phyloP scores from a whole-genome alignment of 1,140 invertebrate genomes.

The Cepaea nemoralis region DNA sequence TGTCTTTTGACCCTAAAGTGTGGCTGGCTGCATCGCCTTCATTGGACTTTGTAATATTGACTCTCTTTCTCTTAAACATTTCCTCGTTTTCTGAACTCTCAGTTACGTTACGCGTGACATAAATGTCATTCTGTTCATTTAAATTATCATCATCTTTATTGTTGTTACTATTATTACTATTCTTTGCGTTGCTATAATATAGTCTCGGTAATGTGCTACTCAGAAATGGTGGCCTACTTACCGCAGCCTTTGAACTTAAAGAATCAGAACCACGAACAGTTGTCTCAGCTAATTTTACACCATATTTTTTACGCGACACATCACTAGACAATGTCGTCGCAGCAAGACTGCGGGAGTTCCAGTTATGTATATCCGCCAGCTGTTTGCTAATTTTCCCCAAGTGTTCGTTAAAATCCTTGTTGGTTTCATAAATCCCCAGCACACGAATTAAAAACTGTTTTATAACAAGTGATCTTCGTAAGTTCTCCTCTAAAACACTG shows the following conservation, averaged over 20 bases:
- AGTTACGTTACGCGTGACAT: not conserved
- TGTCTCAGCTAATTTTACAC: not conserved
- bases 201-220: not conserved
- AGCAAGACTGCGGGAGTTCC: too few relatives aligned
- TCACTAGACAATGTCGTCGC: not conserved
- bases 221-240: not conserved
- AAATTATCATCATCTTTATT: not conserved
- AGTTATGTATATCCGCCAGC: not conserved
- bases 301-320: not conserved
- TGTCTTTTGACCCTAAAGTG: not conserved
- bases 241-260: not conserved
- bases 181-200: not conserved
- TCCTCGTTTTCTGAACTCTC: not conserved
- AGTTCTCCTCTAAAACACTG: not conserved
- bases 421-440: not conserved
- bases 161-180: not conserved
- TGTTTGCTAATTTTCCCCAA: not conserved
- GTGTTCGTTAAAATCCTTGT: not conserved
- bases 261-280: not conserved
- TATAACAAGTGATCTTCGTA: not conserved
- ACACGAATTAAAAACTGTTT: slow-evolving; percentile 24
- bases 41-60: not conserved
- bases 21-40: not conserved
- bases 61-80: slow-evolving; percentile 9
- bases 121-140: not conserved